These are phyloP conservation scores for Sciurus carolinensis DNA, from an alignment of 2,797 vertebrate genomes.

Conservation along the genomic window DNA sequence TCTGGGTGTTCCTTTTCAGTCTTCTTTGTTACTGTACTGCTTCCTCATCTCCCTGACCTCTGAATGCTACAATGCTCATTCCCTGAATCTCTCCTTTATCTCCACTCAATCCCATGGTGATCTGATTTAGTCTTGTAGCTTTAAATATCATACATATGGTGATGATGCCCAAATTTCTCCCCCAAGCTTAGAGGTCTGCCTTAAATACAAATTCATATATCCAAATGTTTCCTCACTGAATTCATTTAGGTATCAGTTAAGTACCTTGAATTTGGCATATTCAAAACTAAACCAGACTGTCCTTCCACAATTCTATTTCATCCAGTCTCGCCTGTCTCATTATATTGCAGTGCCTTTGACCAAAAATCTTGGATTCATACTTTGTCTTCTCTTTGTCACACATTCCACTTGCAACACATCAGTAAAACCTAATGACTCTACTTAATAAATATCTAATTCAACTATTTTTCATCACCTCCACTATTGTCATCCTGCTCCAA, in stretches of 20 bases:
- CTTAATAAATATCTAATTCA: conserved; percentile 2
- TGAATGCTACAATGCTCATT: background rate
- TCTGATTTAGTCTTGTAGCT: background rate
- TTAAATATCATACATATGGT: background rate
- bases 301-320: background rate
- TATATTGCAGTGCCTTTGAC: background rate
- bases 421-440: conserved; percentile 26
- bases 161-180: background rate
- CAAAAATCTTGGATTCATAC: background rate
- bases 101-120: background rate
- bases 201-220: background rate
- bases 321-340: background rate
- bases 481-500: background rate
- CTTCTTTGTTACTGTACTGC: background rate
- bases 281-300: background rate
- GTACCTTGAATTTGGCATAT: background rate
- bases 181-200: background rate
- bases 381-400: conserved; percentile 18
- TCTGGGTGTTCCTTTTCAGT: background rate
- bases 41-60: background rate
- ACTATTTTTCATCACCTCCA: background rate
- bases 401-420: background rate
- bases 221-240: conserved; percentile 20
- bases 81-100: background rate
- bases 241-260: conserved; percentile 13